Percentiles rank a stretch among this genome's conserved stretches.
Evolutionary conservation across 2,113 vertebrate species (phyloP).

Genomic region (Larimichthys crocea): DNA sequence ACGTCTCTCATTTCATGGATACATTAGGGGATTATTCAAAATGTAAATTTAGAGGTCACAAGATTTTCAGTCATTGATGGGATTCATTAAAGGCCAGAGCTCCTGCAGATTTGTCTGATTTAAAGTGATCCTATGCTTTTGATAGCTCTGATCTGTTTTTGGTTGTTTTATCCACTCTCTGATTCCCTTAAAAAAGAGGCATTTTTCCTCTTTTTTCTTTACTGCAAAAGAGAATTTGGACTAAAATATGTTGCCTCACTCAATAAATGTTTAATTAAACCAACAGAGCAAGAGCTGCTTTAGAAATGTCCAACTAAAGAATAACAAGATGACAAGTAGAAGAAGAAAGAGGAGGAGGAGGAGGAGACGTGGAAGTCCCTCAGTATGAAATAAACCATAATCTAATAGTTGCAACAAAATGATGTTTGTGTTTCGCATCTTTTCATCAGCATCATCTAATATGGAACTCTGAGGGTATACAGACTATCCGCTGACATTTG

Average conservation of each 20-base stretch:
- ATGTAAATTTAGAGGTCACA: slow-evolving; percentile 58
- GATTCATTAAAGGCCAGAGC: slow-evolving; percentile 39
- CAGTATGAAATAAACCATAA: slow-evolving; percentile 29
- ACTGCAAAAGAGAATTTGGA: neutral
- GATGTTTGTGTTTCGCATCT: slow-evolving; percentile 41
- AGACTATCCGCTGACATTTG: slow-evolving; percentile 48
- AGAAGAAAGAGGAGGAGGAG: neutral
- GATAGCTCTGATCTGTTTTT: slow-evolving; percentile 3
- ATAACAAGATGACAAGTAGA: neutral
- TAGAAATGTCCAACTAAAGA: slow-evolving; percentile 10
- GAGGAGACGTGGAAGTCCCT: neutral
- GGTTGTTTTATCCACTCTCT: slow-evolving; percentile 5
- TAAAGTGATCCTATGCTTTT: neutral
- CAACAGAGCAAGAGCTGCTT: neutral
- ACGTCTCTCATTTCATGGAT: slow-evolving; percentile 72
- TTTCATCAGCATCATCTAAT: slow-evolving; percentile 51
- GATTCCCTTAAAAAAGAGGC: too few relatives aligned
- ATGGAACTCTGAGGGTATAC: slow-evolving; percentile 37
- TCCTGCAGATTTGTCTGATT: slow-evolving; percentile 22
- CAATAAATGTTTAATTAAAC: slow-evolving; percentile 6
- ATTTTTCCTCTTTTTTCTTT: neutral
- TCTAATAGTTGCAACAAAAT: slow-evolving; percentile 29
- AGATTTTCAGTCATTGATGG: slow-evolving; percentile 46
- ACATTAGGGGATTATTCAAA: slow-evolving; percentile 66
- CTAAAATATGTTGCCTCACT: neutral